A percentile compares a stretch with the other conserved stretches of the same genome.
Evolutionary conservation across 2,888 invertebrate species (phyloP).

Genomic region (Mythimna ferrago): DNA sequence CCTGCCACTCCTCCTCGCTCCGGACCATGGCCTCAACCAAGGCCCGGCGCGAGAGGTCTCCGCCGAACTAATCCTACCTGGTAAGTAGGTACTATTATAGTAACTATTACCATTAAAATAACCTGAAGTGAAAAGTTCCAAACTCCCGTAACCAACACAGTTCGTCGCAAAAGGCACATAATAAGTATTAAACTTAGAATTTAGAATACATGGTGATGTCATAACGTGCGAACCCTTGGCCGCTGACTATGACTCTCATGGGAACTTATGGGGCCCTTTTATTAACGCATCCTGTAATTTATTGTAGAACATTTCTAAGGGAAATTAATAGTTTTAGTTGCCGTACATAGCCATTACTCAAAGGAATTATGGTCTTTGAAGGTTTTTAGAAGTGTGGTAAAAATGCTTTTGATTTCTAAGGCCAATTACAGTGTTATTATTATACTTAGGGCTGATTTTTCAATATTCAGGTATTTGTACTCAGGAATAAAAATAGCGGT

Average conservation of each 20-base stretch:
- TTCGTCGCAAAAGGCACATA: not conserved
- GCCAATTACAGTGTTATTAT: too few relatives aligned
- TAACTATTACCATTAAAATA: not conserved
- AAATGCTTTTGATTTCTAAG: too few relatives aligned
- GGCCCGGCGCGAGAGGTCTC: too few relatives aligned
- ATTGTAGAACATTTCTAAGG: constrained; percentile 22
- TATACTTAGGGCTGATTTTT: too few relatives aligned
- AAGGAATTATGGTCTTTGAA: too few relatives aligned
- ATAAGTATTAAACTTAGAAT: constrained; percentile 25
- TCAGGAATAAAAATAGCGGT: too few relatives aligned
- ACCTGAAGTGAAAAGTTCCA: not conserved
- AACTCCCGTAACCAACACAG: constrained; percentile 3
- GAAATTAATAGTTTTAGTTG: constrained; percentile 17
- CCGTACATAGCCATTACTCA: not conserved
- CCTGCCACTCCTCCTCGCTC: too few relatives aligned
- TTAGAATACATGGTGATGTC: constrained; percentile 19
- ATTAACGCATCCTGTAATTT: constrained; percentile 31
- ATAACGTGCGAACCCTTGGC: constrained; percentile 3
- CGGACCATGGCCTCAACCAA: too few relatives aligned
- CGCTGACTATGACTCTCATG: constrained; percentile 25
- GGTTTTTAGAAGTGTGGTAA: too few relatives aligned
- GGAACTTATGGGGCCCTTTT: constrained; percentile 32
- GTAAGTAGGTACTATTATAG: too few relatives aligned
- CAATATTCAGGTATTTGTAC: too few relatives aligned
- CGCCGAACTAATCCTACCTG: too few relatives aligned